A percentile compares a stretch with the other conserved stretches of the same genome.
These are phyloP conservation scores for Yponomeuta cagnagella DNA, from an alignment of 2,888 invertebrate genomes.

Conservation along the genomic window DNA sequence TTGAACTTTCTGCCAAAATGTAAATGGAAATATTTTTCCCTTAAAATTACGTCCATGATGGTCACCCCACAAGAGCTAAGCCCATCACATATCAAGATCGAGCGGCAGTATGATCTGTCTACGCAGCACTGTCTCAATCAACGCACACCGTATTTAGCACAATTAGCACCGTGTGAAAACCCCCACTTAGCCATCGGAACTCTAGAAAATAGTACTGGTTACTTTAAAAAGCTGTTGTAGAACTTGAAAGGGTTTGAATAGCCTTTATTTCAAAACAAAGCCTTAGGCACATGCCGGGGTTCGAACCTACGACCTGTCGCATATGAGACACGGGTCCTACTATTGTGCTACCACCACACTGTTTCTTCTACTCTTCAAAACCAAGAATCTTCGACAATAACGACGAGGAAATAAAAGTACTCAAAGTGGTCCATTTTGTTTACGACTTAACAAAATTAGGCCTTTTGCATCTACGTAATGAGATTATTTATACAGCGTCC, in stretches of 20 bases:
- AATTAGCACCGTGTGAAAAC: slow-evolving; percentile 32
- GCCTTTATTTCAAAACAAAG: no score
- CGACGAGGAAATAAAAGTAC: not conserved
- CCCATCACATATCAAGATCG: not conserved
- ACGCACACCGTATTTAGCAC: slow-evolving; percentile 23
- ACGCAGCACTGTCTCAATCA: slow-evolving; percentile 15
- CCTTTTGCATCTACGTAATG: no score
- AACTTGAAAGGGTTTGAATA: no score
- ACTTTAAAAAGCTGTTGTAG: no score
- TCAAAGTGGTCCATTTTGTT: not conserved
- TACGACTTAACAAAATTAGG: not conserved
- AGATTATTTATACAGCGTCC: no score
- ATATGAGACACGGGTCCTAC: no score
- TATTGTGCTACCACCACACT: no score
- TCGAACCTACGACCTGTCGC: no score
- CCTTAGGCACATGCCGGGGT: no score
- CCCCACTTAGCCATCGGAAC: slow-evolving; percentile 26
- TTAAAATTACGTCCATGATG: not conserved
- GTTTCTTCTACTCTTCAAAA: no score
- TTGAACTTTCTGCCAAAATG: no score
- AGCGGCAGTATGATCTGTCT: slow-evolving; percentile 16
- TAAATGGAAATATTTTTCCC: not conserved
- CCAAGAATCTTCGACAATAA: not conserved
- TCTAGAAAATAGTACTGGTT: no score
- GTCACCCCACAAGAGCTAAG: slow-evolving; percentile 11